phyloP scores from a whole-genome alignment of 2,113 vertebrate genomes.

The Caretta caretta region DNA sequence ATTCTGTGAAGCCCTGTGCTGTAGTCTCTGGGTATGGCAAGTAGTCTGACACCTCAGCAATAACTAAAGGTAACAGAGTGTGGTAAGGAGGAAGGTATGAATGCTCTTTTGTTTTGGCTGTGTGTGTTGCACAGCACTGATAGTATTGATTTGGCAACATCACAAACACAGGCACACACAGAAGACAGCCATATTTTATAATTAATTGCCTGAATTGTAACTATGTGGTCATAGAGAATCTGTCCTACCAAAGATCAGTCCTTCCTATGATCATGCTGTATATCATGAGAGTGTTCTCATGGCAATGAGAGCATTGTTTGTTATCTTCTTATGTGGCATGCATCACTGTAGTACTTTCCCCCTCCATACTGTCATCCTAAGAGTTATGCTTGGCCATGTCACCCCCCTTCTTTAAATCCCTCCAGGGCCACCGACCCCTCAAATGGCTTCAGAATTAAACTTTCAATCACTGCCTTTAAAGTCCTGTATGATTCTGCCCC shows the following conservation, averaged over 20 bases:
- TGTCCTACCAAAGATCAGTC: neutral
- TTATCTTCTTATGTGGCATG: neutral
- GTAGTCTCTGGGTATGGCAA: neutral
- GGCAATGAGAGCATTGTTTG: neutral
- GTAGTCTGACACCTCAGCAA: neutral
- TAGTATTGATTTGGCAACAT: neutral
- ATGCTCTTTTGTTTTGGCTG: neutral
- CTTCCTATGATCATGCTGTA: neutral
- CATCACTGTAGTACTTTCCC: neutral
- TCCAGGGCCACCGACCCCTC: neutral
- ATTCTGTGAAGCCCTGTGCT: neutral
- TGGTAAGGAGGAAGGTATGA: neutral
- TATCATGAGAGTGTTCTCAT: neutral
- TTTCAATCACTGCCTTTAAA: neutral
- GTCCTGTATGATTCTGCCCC: neutral
- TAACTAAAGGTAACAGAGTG: neutral
- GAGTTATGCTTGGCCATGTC: neutral
- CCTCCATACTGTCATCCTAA: neutral
- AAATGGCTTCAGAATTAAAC: neutral
- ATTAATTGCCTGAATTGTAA: neutral
- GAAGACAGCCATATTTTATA: neutral
- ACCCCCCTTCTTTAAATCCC: neutral
- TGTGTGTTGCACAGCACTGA: rapidly evolving
- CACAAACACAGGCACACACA: neutral
- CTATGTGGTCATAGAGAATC: neutral